Conservation (phyloP, 2,888 invertebrate species). For the Caenorhabditis doughertyi region DNA sequence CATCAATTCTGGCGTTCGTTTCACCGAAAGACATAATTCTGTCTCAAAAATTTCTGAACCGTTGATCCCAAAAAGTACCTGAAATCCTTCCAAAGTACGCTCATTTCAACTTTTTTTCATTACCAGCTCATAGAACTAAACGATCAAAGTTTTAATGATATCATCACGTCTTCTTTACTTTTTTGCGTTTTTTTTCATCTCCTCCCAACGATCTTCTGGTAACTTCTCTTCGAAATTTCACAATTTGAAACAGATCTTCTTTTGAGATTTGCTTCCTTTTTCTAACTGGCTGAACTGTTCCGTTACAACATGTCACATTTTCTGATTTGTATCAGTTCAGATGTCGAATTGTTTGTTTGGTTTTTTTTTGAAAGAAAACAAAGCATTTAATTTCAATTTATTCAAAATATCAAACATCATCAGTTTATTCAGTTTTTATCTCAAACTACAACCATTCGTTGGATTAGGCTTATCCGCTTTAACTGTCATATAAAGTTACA, state of each 20-base stretch:
- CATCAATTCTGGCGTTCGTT: too few relatives aligned
- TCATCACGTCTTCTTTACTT: conserved; percentile 31
- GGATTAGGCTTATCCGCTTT: conserved; percentile 15
- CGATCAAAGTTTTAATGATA: conserved; percentile 45
- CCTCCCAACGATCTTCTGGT: neutral
- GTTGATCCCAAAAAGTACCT: neutral
- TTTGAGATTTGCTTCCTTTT: neutral
- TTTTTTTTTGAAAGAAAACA: neutral
- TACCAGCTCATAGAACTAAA: conserved; percentile 34
- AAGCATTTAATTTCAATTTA: neutral
- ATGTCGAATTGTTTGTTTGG: neutral
- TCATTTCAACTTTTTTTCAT: conserved; percentile 1
- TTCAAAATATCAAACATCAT: conserved; percentile 13
- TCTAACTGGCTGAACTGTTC: neutral
- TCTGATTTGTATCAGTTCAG: conserved; percentile 16
- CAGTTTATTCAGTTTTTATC: neutral
- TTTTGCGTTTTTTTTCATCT: conserved; percentile 2
- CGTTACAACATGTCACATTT: neutral
- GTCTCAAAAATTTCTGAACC: neutral
- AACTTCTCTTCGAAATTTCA: conserved; percentile 3
- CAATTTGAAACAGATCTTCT: conserved; percentile 21
- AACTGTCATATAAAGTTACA: neutral
- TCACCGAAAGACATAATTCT: too few relatives aligned
- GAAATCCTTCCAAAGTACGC: conserved; percentile 5
- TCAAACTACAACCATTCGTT: neutral